A percentile compares a stretch with the other conserved stretches of the same genome.
phyloP scores from a whole-genome alignment of 2,113 vertebrate species.

The Diglossa brunneiventris region DNA sequence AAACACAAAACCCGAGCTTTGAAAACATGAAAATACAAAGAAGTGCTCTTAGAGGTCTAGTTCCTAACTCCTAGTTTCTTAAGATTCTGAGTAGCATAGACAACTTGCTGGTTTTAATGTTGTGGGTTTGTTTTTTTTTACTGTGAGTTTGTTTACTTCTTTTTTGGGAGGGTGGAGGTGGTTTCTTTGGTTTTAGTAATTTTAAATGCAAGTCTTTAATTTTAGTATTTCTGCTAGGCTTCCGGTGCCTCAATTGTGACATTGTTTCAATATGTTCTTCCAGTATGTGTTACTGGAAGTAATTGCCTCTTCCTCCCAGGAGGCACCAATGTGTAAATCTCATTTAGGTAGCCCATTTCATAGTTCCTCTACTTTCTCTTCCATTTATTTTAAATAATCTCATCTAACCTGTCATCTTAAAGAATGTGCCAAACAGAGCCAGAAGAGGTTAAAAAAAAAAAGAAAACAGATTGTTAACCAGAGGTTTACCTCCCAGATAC shows the following conservation, averaged over 20 bases:
- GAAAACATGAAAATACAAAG: neutral
- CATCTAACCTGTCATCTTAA: neutral
- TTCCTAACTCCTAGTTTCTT: neutral
- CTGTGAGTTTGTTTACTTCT: neutral
- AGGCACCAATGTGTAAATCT: neutral
- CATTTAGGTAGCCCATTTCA: neutral
- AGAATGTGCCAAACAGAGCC: neutral
- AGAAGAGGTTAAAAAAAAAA: neutral
- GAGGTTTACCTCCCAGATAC: neutral
- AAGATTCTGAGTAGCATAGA: neutral
- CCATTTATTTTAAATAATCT: neutral
- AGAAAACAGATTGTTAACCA: neutral
- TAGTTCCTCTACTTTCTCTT: neutral
- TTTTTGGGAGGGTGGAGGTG: neutral
- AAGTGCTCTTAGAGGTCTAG: neutral
- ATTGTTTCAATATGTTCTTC: neutral
- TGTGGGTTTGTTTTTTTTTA: neutral
- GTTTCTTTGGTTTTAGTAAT: neutral
- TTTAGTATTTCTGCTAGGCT: neutral
- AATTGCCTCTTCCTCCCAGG: neutral
- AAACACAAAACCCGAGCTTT: neutral
- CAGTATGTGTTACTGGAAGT: neutral
- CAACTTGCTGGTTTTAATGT: neutral
- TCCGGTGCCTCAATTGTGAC: neutral
- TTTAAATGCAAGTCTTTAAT: neutral